Percentiles rank a stretch among this genome's conserved stretches.
phyloP scores from a whole-genome alignment of 2,113 vertebrate species.

The Eulemur macaco region DNA sequence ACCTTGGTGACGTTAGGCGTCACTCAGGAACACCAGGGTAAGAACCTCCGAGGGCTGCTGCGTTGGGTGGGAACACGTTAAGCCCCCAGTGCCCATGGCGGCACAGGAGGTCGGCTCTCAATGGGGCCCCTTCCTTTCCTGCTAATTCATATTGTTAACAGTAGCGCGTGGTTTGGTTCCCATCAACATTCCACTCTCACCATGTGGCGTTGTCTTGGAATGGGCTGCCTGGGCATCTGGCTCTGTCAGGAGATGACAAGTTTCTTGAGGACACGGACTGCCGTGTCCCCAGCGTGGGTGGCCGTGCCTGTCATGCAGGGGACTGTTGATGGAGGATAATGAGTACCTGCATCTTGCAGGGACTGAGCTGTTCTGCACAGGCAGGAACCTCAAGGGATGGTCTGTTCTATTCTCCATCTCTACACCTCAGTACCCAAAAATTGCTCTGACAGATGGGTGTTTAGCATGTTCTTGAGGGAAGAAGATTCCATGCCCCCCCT shows the following conservation, averaged over 20 bases:
- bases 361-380: background rate
- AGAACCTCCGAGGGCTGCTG: background rate
- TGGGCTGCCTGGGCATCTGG: background rate
- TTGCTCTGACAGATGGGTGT: constrained; percentile 55
- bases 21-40: background rate
- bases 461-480: constrained; percentile 51
- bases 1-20: background rate
- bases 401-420: constrained; percentile 9
- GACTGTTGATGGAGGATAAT: background rate
- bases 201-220: background rate
- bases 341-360: background rate
- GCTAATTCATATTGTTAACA: background rate
- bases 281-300: background rate
- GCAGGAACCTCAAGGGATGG: background rate
- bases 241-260: background rate
- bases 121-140: background rate
- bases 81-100: rapidly evolving
- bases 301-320: background rate
- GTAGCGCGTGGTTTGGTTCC: background rate
- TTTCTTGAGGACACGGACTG: background rate
- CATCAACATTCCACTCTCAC: background rate
- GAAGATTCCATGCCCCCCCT: background rate
- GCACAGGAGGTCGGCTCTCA: background rate
- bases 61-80: no score
- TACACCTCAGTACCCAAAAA: constrained; percentile 3